Conservation (phyloP, 1,140 invertebrate genomes). For the Drosophila ironensis region DNA sequence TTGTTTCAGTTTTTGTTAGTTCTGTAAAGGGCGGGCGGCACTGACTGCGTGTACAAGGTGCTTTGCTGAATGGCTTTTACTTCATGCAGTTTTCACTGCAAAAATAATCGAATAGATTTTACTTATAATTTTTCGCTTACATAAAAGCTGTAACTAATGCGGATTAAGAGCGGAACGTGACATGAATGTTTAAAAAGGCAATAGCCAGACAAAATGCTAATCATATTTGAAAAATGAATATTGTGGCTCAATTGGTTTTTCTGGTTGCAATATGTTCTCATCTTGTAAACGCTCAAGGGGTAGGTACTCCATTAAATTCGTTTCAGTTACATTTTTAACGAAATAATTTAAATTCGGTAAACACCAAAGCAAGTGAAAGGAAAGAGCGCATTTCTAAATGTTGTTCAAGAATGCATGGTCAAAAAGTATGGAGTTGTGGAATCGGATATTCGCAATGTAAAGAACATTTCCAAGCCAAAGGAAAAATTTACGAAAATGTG, state of each 20-base stretch:
- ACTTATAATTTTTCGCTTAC: neutral
- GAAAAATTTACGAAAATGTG: neutral
- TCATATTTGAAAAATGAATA: neutral
- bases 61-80: neutral
- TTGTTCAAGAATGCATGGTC: neutral
- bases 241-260: neutral
- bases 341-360: neutral
- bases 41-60: neutral
- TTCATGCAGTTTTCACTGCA: neutral
- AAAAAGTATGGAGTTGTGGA: neutral
- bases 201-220: neutral
- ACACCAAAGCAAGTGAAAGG: neutral
- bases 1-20: constrained; percentile 29
- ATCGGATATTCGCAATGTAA: neutral
- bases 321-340: neutral
- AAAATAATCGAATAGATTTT: neutral
- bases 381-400: neutral
- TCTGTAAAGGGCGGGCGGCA: neutral
- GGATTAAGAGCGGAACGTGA: neutral
- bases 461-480: neutral
- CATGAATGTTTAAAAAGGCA: neutral
- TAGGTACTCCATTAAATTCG: neutral
- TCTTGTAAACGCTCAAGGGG: neutral
- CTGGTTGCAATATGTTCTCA: neutral
- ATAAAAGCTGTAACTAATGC: neutral